Evolutionary conservation across 2,113 vertebrate genomes (phyloP).

Genomic region (Petromus typicus): DNA sequence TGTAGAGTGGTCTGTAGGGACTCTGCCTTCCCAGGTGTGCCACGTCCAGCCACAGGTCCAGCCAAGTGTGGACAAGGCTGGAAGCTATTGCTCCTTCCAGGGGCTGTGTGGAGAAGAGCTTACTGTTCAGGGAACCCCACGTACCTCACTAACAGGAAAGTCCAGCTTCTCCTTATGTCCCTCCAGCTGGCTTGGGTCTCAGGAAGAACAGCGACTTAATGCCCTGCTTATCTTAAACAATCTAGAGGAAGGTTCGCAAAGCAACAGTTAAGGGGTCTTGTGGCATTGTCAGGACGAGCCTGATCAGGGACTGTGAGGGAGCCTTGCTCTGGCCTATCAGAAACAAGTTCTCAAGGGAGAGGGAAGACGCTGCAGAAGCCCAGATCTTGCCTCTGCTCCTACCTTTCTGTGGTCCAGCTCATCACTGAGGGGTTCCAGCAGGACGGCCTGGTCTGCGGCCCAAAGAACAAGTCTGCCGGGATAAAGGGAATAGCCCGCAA

Average conservation of each 20-base stretch:
- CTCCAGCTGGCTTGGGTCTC: not conserved
- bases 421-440: fast-evolving
- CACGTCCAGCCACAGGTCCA: fast-evolving
- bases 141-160: not conserved
- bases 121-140: not conserved
- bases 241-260: not conserved
- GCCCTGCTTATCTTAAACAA: not conserved
- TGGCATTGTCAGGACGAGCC: not conserved
- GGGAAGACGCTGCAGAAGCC: not conserved
- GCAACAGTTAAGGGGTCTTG: not conserved
- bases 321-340: not conserved
- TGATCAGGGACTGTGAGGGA: not conserved
- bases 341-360: not conserved
- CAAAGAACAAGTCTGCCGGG: not conserved
- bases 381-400: not conserved
- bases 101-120: not conserved
- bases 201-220: not conserved
- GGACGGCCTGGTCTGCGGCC: not conserved
- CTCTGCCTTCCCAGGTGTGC: fast-evolving
- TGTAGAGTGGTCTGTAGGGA: not conserved
- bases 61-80: not conserved
- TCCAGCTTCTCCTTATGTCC: not conserved
- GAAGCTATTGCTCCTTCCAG: not conserved
- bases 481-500: not conserved
- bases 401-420: not conserved